Evolutionary conservation across 2,888 invertebrate species (phyloP).

Genomic region (Amiota minor): DNA sequence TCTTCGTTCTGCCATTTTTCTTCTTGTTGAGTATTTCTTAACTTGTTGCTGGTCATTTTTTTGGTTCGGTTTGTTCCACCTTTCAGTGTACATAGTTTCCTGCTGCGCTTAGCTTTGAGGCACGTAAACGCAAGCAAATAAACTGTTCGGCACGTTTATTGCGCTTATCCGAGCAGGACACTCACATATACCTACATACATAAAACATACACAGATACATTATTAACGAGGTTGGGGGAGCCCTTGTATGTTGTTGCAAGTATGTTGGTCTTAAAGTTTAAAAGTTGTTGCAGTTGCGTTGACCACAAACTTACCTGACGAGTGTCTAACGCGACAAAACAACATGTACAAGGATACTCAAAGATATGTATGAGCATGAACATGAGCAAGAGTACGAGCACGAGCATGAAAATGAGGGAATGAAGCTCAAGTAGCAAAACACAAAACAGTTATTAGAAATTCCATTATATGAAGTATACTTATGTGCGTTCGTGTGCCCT

Average conservation of each 20-base stretch:
- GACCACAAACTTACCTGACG: constrained; percentile 48
- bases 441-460: constrained; percentile 59
- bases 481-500: constrained; percentile 41
- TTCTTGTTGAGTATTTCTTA: constrained; percentile 30
- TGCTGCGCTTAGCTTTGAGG: constrained; percentile 22
- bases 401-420: not conserved
- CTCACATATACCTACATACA: constrained; percentile 9
- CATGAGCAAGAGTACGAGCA: not conserved
- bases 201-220: not conserved
- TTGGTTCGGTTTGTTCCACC: constrained; percentile 27
- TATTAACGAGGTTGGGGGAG: not conserved
- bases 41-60: not conserved
- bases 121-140: constrained; percentile 38
- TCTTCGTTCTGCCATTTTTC: constrained; percentile 2
- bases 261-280: constrained; percentile 43
- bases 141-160: constrained; percentile 34
- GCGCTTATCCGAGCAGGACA: constrained; percentile 19
- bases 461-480: constrained; percentile 61
- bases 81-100: constrained; percentile 37
- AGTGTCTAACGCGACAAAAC: constrained; percentile 9
- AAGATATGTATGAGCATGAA: not conserved
- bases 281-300: constrained; percentile 53
- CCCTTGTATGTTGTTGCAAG: not conserved
- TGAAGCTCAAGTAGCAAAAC: constrained; percentile 25
- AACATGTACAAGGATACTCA: constrained; percentile 22